Conservation (phyloP, 2,797 vertebrate genomes). For the Lycodopsis pacificus region DNA sequence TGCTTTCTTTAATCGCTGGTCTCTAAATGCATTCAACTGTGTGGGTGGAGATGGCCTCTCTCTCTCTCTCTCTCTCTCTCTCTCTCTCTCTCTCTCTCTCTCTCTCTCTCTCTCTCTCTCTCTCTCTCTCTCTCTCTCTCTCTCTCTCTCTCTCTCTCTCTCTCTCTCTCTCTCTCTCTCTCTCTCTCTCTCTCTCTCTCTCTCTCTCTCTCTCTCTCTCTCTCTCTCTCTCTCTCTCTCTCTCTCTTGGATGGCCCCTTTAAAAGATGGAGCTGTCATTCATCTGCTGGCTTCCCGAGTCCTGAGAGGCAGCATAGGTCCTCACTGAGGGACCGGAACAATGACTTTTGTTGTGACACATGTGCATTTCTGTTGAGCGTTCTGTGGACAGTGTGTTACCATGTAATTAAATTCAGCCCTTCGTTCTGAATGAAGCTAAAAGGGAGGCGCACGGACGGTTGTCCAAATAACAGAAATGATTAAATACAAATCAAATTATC, state of each 20-base stretch:
- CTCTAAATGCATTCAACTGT: conserved; percentile 36
- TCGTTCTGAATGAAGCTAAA: conserved; percentile 32
- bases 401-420: conserved; percentile 64
- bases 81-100: too few species aligned
- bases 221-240: conserved; percentile 49
- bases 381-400: conserved; percentile 41
- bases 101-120: conserved; percentile 53
- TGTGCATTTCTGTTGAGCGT: conserved; percentile 48
- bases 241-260: conserved; percentile 64
- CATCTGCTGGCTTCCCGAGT: conserved; percentile 53
- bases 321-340: conserved; percentile 66
- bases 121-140: conserved; percentile 50
- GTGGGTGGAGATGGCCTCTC: conserved; percentile 67
- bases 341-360: conserved; percentile 89
- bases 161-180: conserved; percentile 49
- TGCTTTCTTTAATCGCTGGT: conserved; percentile 39
- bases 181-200: not conserved
- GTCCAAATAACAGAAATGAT: conserved; percentile 34
- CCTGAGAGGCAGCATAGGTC: conserved; percentile 58
- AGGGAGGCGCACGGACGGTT: conserved; percentile 37
- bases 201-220: conserved; percentile 44
- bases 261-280: conserved; percentile 79
- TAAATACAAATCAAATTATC: conserved; percentile 16
- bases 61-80: conserved; percentile 45
- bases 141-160: conserved; percentile 48